These are phyloP conservation scores for Eonycteris spelaea DNA, from an alignment of 2,113 vertebrate species.

Conservation along the genomic window DNA sequence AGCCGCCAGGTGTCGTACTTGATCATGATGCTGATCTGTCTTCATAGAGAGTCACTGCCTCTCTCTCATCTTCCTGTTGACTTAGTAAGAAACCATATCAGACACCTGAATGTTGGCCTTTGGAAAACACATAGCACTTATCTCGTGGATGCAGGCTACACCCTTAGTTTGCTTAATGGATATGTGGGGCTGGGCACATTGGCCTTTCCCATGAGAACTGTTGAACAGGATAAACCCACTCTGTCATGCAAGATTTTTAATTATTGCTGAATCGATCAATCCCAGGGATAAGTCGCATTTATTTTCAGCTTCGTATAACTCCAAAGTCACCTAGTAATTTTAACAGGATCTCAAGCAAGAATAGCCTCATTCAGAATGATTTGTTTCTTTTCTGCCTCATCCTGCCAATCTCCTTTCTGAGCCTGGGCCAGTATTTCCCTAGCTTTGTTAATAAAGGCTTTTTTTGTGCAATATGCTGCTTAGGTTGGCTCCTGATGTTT, in stretches of 20 bases:
- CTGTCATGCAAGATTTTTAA: neutral
- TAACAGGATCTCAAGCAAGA: conserved; percentile 31
- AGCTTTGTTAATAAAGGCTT: conserved; percentile 50
- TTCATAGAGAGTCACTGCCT: neutral
- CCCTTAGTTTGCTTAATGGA: conserved; percentile 9
- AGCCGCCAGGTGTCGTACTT: conserved; percentile 50
- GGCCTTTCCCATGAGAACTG: conserved; percentile 49
- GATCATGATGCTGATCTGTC: neutral
- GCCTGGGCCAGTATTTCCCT: conserved; percentile 21
- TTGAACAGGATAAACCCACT: conserved; percentile 21
- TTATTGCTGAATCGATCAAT: neutral
- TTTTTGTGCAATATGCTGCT: neutral
- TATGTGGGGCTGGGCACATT: neutral
- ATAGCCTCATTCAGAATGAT: neutral
- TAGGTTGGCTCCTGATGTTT: conserved; percentile 13
- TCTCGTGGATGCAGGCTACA: conserved; percentile 48
- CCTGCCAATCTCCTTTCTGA: conserved; percentile 44
- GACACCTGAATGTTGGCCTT: neutral
- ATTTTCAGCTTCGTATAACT: conserved; percentile 11
- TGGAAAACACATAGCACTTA: conserved; percentile 15
- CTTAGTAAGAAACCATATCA: neutral
- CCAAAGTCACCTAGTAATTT: neutral
- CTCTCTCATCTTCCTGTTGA: conserved; percentile 59
- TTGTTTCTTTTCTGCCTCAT: conserved; percentile 51
- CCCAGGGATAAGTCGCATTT: conserved; percentile 17